Percentiles rank a stretch among this genome's conserved stretches.
phyloP scores from a whole-genome alignment of 2,888 invertebrate genomes.

The Limnephilus lunatus region DNA sequence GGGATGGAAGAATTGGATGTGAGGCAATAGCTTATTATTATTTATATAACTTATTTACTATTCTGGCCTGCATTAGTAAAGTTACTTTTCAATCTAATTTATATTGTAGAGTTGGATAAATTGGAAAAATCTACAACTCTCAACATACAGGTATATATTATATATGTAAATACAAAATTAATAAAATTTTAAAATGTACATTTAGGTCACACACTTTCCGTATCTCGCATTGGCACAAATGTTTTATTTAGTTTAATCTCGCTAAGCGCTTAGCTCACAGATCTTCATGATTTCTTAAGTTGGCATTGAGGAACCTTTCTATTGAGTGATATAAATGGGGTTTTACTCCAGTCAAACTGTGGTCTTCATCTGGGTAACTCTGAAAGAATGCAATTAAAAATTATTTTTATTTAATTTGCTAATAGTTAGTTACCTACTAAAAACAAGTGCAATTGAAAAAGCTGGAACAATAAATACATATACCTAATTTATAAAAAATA shows the following conservation, averaged over 20 bases:
- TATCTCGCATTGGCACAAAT: slow-evolving; percentile 43
- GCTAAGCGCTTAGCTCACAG: slow-evolving; percentile 4
- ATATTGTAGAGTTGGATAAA: background rate
- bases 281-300: slow-evolving; percentile 38
- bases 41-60: background rate
- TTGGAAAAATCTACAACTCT: background rate
- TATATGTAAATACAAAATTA: background rate
- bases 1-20: background rate
- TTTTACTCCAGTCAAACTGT: slow-evolving; percentile 88
- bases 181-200: slow-evolving; percentile 19
- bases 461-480: no score
- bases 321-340: slow-evolving; percentile 93
- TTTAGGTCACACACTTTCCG: background rate
- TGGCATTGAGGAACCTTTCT: slow-evolving; percentile 84
- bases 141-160: background rate
- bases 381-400: slow-evolving; percentile 70
- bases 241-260: background rate
- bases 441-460: no score
- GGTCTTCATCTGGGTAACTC: slow-evolving; percentile 97
- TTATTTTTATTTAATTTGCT: no score
- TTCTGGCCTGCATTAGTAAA: background rate
- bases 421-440: no score
- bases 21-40: background rate
- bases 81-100: background rate
- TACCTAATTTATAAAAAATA: no score